These are phyloP conservation scores for Cyanistes caeruleus DNA, from an alignment of 2,113 vertebrate genomes.

Conservation along the genomic window DNA sequence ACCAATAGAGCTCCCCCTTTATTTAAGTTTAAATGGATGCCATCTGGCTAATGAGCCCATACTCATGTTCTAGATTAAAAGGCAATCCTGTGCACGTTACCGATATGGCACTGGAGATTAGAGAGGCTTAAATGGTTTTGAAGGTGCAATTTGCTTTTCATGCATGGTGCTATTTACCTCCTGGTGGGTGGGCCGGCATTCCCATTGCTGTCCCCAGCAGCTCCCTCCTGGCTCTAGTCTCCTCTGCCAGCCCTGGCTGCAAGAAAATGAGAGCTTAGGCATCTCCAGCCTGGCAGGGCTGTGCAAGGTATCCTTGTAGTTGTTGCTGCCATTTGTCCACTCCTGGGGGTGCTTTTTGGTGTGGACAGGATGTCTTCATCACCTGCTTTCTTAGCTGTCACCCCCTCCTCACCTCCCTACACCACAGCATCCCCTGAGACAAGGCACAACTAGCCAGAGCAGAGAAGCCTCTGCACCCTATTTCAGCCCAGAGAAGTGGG, in stretches of 20 bases:
- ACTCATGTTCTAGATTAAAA: constrained; percentile 60
- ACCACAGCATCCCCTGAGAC: not conserved
- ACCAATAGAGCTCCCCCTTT: not conserved
- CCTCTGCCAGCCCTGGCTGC: not conserved
- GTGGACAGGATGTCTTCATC: not conserved
- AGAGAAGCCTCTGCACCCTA: not conserved
- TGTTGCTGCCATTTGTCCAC: not conserved
- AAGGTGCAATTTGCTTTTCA: constrained; percentile 56
- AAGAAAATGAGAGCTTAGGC: not conserved
- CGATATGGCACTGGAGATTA: not conserved
- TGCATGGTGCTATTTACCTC: not conserved
- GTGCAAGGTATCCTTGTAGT: fast-evolving
- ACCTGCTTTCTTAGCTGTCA: not conserved
- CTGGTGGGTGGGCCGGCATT: not conserved
- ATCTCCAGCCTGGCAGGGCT: not conserved
- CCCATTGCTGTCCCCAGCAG: not conserved
- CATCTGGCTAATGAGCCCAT: constrained; percentile 59
- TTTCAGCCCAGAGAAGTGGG: not conserved
- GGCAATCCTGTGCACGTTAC: not conserved
- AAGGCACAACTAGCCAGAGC: fast-evolving
- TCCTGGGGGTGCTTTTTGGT: fast-evolving
- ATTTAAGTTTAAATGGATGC: constrained; percentile 58
- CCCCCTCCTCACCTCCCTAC: not conserved
- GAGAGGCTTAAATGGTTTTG: constrained; percentile 10
- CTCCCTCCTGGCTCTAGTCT: not conserved